A percentile compares a stretch with the other conserved stretches of the same genome.
Conservation (phyloP, 2,797 vertebrate species). For the Aeoliscus strigatus region DNA sequence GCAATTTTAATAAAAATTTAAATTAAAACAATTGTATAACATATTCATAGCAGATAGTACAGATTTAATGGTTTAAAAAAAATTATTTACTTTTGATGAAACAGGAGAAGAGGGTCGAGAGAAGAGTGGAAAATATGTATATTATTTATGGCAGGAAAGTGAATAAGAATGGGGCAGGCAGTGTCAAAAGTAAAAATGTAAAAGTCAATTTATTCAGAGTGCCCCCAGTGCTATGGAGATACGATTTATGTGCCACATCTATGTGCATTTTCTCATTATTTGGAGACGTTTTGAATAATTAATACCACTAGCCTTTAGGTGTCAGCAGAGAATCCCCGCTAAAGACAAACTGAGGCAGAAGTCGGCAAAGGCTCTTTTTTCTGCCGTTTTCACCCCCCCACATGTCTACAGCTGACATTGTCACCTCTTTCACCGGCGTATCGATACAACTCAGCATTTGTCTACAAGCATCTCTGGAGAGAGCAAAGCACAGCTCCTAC, state of each 20-base stretch:
- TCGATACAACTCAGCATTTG: conserved; percentile 51
- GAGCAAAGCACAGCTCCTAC: conserved; percentile 32
- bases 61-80: too few species aligned
- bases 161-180: too few species aligned
- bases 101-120: too few species aligned
- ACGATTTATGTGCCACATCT: conserved; percentile 27
- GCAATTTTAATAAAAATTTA: too few species aligned
- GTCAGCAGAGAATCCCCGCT: conserved; percentile 60
- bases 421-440: conserved; percentile 64
- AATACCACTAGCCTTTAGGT: conserved; percentile 49
- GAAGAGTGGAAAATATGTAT: too few species aligned
- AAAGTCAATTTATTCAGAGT: too few species aligned
- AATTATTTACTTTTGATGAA: too few species aligned
- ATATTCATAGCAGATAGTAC: too few species aligned
- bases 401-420: conserved; percentile 52
- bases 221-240: conserved; percentile 10
- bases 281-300: conserved; percentile 33
- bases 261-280: conserved; percentile 27
- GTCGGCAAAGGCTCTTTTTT: conserved; percentile 22
- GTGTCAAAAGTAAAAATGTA: too few species aligned
- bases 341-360: conserved; percentile 15
- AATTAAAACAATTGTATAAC: too few species aligned
- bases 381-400: conserved; percentile 48
- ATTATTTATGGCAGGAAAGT: too few species aligned
- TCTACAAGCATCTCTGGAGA: conserved; percentile 58